Evolutionary conservation across 1,140 invertebrate genomes (phyloP), one percentile per base, ranked within the genome.

Genomic region (Dendroctonus valens): DNA sequence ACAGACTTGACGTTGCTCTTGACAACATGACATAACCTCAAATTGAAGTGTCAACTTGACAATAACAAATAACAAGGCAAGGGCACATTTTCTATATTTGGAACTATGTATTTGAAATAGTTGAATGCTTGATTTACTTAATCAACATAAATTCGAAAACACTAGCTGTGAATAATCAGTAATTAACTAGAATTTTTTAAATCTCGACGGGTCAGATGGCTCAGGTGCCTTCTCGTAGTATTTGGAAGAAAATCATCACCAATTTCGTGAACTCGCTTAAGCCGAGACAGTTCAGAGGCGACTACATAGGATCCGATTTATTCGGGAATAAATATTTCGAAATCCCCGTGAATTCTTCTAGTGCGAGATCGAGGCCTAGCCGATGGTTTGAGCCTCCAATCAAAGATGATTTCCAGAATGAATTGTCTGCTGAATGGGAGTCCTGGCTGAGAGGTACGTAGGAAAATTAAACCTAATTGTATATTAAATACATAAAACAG

Each of bases 291-390:
- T 73, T 80, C 11, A 72, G 63, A 41, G 85, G 84, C n/a, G 82
- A 81, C 66, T 75, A 80, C 0, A 81, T 82, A 53, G 79, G 79
- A 15, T 74, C 44, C 74, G 92, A 94, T 80, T 85, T 88, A 71
- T 84, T 88, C 74, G 91, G 91, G 1, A 94, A 91, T 73, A 86
- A 87, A 73, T 94, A 92, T 77, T 94, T 82, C 76, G 91, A 94
- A 81, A 87, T 89, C 60, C 84, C 85, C 12, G 78, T 85, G 49
- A 80, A 86, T 76, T 81, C 84, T 3, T 79, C 81, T 15, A 77
- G 79, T 42, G 84, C 83, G 0, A 86, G 84, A 73, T 81, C 85
- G 49, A 87, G 82, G 70, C 71, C 85, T 0, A 81, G 82, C 0
- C 78, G 92, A 59, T 93, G 86, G 84, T 93, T 91, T 79, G 83